Evolutionary conservation across 2,113 vertebrate genomes (phyloP).

Genomic region (Saccopteryx leptura): DNA sequence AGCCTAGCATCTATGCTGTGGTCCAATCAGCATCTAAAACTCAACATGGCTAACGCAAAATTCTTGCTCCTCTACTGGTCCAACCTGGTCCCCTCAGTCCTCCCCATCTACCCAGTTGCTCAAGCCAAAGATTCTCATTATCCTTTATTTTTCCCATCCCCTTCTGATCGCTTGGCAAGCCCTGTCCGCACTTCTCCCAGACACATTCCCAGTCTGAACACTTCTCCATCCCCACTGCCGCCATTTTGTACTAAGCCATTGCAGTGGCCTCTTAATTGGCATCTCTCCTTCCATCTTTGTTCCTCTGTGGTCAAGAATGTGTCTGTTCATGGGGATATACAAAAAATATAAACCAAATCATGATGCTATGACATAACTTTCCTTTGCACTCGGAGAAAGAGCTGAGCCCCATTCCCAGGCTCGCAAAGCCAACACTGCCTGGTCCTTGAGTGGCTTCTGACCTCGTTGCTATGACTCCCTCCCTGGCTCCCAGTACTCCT

Average conservation of each 20-base stretch:
- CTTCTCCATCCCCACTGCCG: neutral
- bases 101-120: neutral
- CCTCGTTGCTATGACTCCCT: neutral
- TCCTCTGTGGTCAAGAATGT: neutral
- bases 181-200: neutral
- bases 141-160: neutral
- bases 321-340: neutral
- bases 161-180: neutral
- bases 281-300: neutral
- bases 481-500: accelerated
- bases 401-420: neutral
- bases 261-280: neutral
- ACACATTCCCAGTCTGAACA: neutral
- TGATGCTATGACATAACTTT: neutral
- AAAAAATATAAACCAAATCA: neutral
- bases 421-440: accelerated
- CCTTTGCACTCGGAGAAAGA: neutral
- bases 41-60: neutral
- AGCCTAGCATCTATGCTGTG: neutral
- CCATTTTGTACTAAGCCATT: neutral
- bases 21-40: neutral
- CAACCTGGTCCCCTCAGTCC: no score
- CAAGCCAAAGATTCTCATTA: neutral
- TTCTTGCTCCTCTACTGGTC: neutral
- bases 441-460: neutral